These are phyloP conservation scores for Carollia perspicillata DNA, from an alignment of 2,113 vertebrate genomes.

Conservation along the genomic window DNA sequence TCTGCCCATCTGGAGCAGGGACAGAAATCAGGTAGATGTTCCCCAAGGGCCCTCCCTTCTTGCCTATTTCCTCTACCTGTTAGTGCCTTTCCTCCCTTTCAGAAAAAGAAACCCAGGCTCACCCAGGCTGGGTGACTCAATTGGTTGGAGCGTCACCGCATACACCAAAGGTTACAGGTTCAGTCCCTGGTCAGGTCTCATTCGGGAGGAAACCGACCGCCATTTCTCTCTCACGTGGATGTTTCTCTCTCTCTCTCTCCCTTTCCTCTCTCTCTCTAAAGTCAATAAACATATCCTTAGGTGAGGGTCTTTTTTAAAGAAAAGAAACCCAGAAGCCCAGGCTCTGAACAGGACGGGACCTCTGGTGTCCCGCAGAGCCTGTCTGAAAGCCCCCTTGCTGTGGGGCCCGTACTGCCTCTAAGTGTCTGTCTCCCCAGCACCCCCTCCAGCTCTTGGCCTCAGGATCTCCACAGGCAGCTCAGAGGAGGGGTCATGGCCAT, in stretches of 20 bases:
- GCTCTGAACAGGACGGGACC: no score
- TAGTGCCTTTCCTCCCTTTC: background rate
- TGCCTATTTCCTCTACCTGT: background rate
- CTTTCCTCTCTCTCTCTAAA: no score
- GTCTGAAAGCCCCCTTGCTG: background rate
- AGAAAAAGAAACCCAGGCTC: background rate
- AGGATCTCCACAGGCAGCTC: background rate
- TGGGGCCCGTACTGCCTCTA: accelerated
- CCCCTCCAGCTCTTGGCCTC: background rate
- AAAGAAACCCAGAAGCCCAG: background rate
- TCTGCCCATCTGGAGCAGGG: background rate
- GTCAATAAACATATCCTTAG: no score
- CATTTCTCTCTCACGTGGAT: no score
- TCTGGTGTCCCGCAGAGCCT: background rate
- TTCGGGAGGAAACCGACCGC: no score
- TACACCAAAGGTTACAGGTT: no score
- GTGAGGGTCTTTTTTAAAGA: background rate
- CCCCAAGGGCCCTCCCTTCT: background rate
- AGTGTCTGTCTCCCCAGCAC: background rate
- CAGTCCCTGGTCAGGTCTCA: no score
- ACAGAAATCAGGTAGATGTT: background rate
- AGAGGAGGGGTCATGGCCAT: background rate
- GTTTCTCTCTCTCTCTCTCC: no score
- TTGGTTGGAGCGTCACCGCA: no score
- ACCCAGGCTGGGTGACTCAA: no score